Percentiles rank a stretch among this genome's conserved stretches.
Evolutionary conservation across 2,888 invertebrate genomes (phyloP).

Genomic region (Hecatera dysodea): DNA sequence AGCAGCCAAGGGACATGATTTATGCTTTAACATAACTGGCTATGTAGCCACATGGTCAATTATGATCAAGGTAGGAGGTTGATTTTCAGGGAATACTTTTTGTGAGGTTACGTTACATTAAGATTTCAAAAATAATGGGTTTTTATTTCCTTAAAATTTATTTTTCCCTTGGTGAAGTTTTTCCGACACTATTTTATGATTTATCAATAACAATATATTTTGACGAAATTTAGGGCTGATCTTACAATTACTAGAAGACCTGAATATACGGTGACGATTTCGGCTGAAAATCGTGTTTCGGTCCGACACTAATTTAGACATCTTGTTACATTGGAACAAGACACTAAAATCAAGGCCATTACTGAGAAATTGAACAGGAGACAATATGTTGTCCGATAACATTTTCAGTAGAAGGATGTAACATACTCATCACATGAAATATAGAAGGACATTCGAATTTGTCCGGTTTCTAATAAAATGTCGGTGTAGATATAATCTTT

Average conservation of each 20-base stretch:
- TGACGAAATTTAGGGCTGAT: background rate
- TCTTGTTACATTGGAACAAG: slow-evolving; percentile 31
- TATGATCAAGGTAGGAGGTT: background rate
- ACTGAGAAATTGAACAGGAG: slow-evolving; percentile 45
- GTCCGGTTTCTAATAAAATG: slow-evolving; percentile 55
- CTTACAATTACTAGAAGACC: background rate
- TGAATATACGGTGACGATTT: background rate
- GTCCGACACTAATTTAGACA: background rate
- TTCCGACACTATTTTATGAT: background rate
- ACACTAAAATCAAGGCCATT: slow-evolving; percentile 60
- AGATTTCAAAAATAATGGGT: background rate
- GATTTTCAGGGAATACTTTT: background rate
- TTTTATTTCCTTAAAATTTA: background rate
- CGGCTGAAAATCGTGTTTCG: background rate
- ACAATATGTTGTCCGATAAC: slow-evolving; percentile 41
- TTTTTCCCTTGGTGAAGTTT: background rate
- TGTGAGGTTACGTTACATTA: background rate
- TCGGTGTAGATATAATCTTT: slow-evolving; percentile 52
- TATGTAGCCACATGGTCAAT: background rate
- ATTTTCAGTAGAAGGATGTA: slow-evolving; percentile 43
- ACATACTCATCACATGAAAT: slow-evolving; percentile 50
- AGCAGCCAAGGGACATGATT: background rate
- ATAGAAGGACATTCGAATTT: slow-evolving; percentile 54
- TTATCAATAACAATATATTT: no score
- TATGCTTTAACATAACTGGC: background rate